Evolutionary conservation across 2,113 vertebrate genomes (phyloP).

Genomic region (Platycercus adscitus): DNA sequence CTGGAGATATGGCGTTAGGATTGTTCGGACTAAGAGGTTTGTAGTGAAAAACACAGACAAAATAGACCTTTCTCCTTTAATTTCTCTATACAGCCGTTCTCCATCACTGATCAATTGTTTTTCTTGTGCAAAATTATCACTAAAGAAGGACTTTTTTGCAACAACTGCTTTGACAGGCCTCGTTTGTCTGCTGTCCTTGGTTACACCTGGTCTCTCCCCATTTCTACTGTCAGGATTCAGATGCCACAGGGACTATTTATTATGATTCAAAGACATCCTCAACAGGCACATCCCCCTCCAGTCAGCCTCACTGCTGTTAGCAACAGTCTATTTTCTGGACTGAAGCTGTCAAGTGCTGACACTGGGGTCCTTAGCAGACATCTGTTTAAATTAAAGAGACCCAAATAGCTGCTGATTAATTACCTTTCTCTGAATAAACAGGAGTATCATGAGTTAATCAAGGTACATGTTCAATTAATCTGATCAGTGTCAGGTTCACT

Average conservation of each 20-base stretch:
- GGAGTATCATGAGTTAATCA: conserved; percentile 46
- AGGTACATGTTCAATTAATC: conserved; percentile 11
- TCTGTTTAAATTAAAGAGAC: conserved; percentile 40
- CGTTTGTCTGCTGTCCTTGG: background rate
- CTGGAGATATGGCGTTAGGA: background rate
- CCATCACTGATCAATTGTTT: background rate
- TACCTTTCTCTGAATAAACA: conserved; percentile 45
- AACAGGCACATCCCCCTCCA: background rate
- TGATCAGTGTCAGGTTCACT: background rate
- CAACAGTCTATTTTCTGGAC: background rate
- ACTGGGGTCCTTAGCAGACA: background rate
- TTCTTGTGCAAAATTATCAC: background rate
- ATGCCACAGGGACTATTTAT: background rate
- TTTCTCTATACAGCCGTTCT: background rate
- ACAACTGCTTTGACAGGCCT: background rate
- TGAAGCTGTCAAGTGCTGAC: background rate
- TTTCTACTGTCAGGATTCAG: background rate
- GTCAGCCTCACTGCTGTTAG: background rate
- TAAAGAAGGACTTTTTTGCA: background rate
- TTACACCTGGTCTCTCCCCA: background rate
- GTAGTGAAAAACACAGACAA: background rate
- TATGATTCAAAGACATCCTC: background rate
- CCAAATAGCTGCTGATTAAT: conserved; percentile 34
- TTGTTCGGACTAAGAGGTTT: background rate
- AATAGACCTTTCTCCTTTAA: background rate